phyloP scores from a whole-genome alignment of 53 echinoderm and acorn worm genomes.

The Temnopleurus reevesii region DNA sequence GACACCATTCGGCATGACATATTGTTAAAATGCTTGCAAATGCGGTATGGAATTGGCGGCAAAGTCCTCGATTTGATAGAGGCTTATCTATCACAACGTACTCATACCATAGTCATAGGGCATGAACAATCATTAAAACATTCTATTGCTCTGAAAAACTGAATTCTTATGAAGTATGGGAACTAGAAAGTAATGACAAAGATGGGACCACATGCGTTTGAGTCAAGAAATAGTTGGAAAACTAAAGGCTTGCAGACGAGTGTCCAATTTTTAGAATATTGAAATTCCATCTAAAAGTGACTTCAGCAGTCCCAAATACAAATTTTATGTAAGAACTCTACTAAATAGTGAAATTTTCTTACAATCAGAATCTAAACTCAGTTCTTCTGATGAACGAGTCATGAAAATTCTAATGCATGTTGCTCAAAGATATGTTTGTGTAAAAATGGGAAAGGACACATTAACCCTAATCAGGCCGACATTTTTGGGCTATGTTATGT shows the following conservation, averaged over 20 bases:
- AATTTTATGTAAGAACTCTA: conserved; percentile 25
- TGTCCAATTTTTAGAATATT: not conserved
- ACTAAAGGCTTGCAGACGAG: not conserved
- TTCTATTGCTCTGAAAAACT: not conserved
- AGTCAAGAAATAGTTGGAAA: not conserved
- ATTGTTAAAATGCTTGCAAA: too few species aligned
- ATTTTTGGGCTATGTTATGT: too few species aligned
- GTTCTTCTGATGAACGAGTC: not conserved
- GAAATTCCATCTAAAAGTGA: not conserved
- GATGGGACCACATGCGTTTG: too few species aligned
- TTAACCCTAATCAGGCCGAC: too few species aligned
- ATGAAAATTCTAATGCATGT: conserved; percentile 3
- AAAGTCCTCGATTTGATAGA: too few species aligned
- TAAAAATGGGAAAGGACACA: not conserved
- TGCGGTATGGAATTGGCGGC: too few species aligned
- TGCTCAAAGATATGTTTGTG: conserved; percentile 8
- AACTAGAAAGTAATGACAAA: not conserved
- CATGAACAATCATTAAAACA: too few species aligned
- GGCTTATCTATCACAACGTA: too few species aligned
- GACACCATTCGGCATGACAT: too few species aligned
- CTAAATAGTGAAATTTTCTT: not conserved
- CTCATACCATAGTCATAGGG: too few species aligned
- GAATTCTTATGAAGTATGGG: not conserved
- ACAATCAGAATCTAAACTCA: conserved; percentile 1
- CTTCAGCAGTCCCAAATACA: not conserved